Conservation (phyloP, 2,797 vertebrate genomes). For the Mus caroli region DNA sequence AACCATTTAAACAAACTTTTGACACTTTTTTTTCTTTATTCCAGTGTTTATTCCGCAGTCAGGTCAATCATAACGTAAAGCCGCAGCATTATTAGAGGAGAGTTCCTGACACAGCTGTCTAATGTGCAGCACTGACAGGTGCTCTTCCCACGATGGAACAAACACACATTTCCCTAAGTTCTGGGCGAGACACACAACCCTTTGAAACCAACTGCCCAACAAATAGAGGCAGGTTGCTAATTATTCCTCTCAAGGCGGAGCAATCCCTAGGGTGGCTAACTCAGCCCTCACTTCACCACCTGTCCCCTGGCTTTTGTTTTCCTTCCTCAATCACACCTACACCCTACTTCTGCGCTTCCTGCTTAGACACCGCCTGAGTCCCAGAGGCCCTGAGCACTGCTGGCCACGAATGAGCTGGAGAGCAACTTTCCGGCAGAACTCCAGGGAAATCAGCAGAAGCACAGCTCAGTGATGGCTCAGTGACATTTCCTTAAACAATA, state of each 20-base stretch:
- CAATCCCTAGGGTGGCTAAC: constrained; percentile 17
- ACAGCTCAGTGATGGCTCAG: not conserved
- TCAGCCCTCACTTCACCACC: not conserved
- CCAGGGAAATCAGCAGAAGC: constrained; percentile 51
- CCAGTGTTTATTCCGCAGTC: constrained; percentile 82
- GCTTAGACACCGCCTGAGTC: not conserved
- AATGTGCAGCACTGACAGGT: constrained; percentile 55
- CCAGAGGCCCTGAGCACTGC: not conserved
- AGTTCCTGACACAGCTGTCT: constrained; percentile 47
- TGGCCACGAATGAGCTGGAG: not conserved
- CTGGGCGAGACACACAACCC: constrained; percentile 61
- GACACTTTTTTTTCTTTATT: constrained; percentile 37
- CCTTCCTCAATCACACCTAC: constrained; percentile 46
- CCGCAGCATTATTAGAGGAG: constrained; percentile 59
- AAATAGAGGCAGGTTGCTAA: constrained; percentile 23
- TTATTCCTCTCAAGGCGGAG: constrained; percentile 40
- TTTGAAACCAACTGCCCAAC: constrained; percentile 51
- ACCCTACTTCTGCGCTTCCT: not conserved
- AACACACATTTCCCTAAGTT: constrained; percentile 59
- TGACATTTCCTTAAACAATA: not conserved
- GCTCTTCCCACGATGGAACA: constrained; percentile 75
- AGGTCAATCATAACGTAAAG: constrained; percentile 75
- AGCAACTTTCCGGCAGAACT: not conserved
- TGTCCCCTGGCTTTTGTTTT: constrained; percentile 36
- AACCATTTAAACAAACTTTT: not conserved